phyloP scores from a whole-genome alignment of 2,113 vertebrate genomes.

The Tinamus guttatus region DNA sequence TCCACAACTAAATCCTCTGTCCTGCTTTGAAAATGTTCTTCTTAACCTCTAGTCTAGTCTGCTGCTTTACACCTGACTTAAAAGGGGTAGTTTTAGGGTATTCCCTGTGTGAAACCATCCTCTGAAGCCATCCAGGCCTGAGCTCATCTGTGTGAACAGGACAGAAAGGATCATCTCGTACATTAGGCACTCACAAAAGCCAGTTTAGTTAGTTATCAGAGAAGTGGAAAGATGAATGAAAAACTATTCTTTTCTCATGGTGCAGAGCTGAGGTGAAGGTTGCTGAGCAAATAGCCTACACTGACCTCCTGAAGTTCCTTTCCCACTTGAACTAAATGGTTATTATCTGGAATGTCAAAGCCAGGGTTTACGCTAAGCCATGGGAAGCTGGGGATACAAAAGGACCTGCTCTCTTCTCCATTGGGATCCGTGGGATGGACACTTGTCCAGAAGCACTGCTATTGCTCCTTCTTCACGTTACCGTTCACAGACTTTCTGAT shows the following conservation, averaged over 20 bases:
- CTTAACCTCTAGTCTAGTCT: accelerated
- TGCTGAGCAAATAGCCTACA: accelerated
- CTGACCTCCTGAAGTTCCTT: neutral
- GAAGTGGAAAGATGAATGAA: neutral
- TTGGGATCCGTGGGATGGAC: neutral
- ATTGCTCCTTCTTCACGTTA: neutral
- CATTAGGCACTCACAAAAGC: neutral
- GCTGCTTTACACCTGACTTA: neutral
- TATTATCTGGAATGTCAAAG: neutral
- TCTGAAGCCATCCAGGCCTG: neutral
- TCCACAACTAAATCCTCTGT: neutral
- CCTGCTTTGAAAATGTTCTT: neutral
- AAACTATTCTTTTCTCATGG: neutral
- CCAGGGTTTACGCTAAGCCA: neutral
- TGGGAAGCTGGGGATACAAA: neutral
- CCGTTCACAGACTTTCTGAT: neutral
- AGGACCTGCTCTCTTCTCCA: neutral
- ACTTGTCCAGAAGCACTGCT: neutral
- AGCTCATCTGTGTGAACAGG: neutral
- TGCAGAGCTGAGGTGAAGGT: neutral
- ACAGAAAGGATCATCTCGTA: neutral
- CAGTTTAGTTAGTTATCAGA: neutral
- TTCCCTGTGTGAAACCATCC: accelerated
- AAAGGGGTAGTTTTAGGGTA: neutral
- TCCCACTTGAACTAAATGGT: neutral